Percentiles rank a stretch among this genome's conserved stretches.
Evolutionary conservation across 2,797 vertebrate species (phyloP).

Genomic region (Gadopsis bispinosus): DNA sequence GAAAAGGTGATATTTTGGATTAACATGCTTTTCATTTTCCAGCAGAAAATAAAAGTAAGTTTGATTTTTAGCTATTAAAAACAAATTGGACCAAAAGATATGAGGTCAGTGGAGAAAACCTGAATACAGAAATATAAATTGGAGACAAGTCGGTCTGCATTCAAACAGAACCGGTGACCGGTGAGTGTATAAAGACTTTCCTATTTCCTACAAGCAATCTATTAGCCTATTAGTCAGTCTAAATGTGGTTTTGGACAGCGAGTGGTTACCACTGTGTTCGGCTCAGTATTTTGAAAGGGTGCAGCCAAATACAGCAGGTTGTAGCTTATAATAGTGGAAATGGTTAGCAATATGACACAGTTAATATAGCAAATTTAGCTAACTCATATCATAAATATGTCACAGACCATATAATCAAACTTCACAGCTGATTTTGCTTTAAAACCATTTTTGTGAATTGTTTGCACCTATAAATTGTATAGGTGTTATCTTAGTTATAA

Average conservation of each 20-base stretch:
- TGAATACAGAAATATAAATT: constrained; percentile 3
- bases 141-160: constrained; percentile 11
- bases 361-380: not conserved
- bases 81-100: not conserved
- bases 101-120: constrained; percentile 9
- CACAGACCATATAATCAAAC: not conserved
- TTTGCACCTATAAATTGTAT: not conserved
- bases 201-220: not conserved
- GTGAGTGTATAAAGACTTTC: too few relatives aligned
- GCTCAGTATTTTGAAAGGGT: not conserved
- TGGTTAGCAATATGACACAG: not conserved
- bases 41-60: not conserved
- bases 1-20: not conserved
- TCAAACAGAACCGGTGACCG: not conserved
- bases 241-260: constrained; percentile 5
- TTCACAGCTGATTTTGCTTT: not conserved
- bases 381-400: not conserved
- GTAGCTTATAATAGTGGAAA: not conserved
- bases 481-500: not conserved
- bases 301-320: not conserved
- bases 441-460: not conserved
- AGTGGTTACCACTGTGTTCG: constrained; percentile 1
- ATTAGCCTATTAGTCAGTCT: not conserved
- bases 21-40: not conserved
- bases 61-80: not conserved